Percentiles rank a stretch among this genome's conserved stretches.
These are phyloP conservation scores for Magallana angulata DNA, from an alignment of 1,140 invertebrate species.

Conservation along the genomic window DNA sequence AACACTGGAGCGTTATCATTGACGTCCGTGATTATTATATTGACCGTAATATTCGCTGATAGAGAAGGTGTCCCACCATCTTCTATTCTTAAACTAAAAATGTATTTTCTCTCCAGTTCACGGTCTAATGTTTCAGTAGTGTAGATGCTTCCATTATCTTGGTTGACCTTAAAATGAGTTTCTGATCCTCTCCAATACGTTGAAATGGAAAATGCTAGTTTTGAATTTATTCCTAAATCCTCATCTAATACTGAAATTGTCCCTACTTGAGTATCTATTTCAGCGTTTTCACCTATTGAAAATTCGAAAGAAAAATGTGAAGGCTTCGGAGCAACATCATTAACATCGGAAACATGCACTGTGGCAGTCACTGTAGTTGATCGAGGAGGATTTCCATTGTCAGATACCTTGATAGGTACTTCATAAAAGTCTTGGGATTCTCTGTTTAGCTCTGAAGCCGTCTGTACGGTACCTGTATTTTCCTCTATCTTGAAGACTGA, in stretches of 20 bases:
- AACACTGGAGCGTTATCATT: constrained; percentile 63
- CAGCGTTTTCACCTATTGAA: constrained; percentile 59
- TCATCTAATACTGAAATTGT: constrained; percentile 62
- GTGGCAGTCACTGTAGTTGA: constrained; percentile 51
- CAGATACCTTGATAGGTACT: constrained; percentile 46
- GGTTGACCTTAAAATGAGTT: constrained; percentile 51
- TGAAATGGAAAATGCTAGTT: constrained; percentile 59
- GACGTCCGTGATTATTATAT: constrained; percentile 51
- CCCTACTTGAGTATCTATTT: constrained; percentile 42
- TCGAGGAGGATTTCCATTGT: constrained; percentile 49
- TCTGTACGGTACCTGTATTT: constrained; percentile 53
- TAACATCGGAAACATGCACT: constrained; percentile 55
- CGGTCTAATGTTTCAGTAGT: constrained; percentile 56
- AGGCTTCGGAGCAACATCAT: constrained; percentile 55
- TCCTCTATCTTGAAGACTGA: constrained; percentile 40
- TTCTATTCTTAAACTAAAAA: constrained; percentile 45
- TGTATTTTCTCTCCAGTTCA: constrained; percentile 53
- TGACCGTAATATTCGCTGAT: constrained; percentile 34
- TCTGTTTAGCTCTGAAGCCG: constrained; percentile 48
- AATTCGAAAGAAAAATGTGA: constrained; percentile 54
- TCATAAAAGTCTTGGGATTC: constrained; percentile 51
- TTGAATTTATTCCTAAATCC: constrained; percentile 60
- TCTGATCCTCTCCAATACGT: constrained; percentile 55
- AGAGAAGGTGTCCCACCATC: constrained; percentile 50
- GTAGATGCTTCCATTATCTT: constrained; percentile 54